Base-by-base conservation (phyloP, 2,797 vertebrate species). In the Sebastolobus alascanus region DNA sequence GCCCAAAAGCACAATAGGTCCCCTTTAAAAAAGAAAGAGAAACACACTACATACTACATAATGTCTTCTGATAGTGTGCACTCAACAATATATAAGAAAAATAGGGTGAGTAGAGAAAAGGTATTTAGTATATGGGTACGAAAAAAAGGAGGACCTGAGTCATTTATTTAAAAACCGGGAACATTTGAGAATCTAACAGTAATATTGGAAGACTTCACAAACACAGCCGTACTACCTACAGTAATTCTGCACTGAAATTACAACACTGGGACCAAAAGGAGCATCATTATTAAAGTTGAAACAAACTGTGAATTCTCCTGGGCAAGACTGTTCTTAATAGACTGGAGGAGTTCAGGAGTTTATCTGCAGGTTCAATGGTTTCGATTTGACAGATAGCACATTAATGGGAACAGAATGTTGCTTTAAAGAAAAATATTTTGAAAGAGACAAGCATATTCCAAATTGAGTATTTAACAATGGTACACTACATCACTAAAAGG, bases 331-430 rank as follows among this genome's bases (percentile, higher is more conserved):
- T 50, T 2, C n/a, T 38, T 58, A 65, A 67, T 25, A 22, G 18
- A 73, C 10, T n/a, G 6, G 1, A 38, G 27, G 54, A n/a, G 31
- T 67, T 46, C 13, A 38, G 31, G 33, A 29, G 35, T 68, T 29
- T 29, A 59, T 72, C 40, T 33, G 20, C 35, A 67, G 14, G 16
- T 67, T 60, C 27, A 35, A 0, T 5, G 22, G 46, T 12, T 67
- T 46, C 74, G 18, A 82, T 58, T 8, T 54, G 20, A 59, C n/a
- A 83, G 25, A 69, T 59, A 29, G 33, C 27, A 46, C 46, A 64
- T 22, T 8, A 13, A 63, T 31, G 16, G 56, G 20, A 61, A 25
- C 11, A 70, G 1, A 60, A 54, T 13, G 37, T 20, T 16, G n/a
- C 18, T 73, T 60, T 67, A 60, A 56, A 31, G 31, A 27, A 56